phyloP scores from a whole-genome alignment of 1,140 invertebrate species.

The Aphelenchoides fujianensis region DNA sequence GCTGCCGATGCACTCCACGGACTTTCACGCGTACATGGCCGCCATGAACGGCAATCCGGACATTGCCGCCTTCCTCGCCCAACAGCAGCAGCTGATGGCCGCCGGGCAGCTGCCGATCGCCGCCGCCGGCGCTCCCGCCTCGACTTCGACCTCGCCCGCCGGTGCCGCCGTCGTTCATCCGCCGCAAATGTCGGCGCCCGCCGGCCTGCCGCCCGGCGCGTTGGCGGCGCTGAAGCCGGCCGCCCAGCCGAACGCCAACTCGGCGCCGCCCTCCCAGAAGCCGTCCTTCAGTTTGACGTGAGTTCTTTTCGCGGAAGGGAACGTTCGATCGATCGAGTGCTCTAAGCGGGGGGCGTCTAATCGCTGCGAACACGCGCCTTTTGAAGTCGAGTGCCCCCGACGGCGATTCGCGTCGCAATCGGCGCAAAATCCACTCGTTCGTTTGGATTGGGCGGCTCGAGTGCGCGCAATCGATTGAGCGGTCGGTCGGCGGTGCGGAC shows the following conservation, averaged over 20 bases:
- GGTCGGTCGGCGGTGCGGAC: no score
- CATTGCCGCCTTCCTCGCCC: neutral
- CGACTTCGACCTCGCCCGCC: neutral
- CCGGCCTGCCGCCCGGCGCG: no score
- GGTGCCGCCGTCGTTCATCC: neutral
- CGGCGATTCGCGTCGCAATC: neutral
- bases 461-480: no score
- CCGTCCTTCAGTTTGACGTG: conserved; percentile 9
- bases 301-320: neutral
- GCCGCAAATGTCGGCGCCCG: neutral
- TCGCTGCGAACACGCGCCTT: no score
- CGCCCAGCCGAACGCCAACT: neutral
- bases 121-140: no score
- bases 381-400: neutral
- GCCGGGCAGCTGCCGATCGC: neutral
- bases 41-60: neutral
- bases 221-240: neutral
- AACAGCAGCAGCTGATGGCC: conserved; percentile 4
- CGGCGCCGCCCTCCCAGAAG: conserved; percentile 6
- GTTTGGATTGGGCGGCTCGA: neutral
- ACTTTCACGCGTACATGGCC: neutral
- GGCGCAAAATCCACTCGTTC: neutral
- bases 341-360: neutral
- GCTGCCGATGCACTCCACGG: neutral
- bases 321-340: neutral